Evolutionary conservation across 2,797 vertebrate species (phyloP), one percentile per base, ranked within the genome.

Genomic region (Tiaroga cobitis): DNA sequence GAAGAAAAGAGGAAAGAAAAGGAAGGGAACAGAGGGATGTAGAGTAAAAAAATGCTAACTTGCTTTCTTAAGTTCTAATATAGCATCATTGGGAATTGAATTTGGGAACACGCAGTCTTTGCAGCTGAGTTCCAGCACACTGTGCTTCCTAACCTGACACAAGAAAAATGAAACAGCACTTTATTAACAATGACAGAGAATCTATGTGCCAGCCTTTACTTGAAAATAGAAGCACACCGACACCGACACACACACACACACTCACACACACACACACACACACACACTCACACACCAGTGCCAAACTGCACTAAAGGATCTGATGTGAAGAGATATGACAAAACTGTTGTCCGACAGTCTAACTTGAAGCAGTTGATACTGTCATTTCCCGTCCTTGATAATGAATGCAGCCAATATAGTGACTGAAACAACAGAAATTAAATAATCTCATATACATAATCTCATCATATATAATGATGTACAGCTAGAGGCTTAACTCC

Each of bases 141-240:
- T 37, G 73, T 51, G 59, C 49, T 83, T 86, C 56, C 80, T 9
- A 84, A 86, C 43, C n/a, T 51, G 73, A 85, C 77, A 68, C 13
- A 2, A 49, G 76, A 41, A 78, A 41, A 84, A 85, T 32, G 34
- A 72, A 77, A 85, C n/a, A 65, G 51, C 75, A 78, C 87, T 78
- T 73, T 77, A 82, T 81, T 77, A 87, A 59, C 51, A 41, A 46
- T 85, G 83, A 80, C 75, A 70, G 74, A 68, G 83, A 84, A 84
- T 84, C 73, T 72, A 59, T 63, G 81, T 83, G 59, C 41, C 56
- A 65, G 26, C 19, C 69, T 84, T 69, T 56, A 51, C 73, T 76
- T 51, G 37, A 73, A 82, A 51, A 82, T 24, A 67, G 41, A 32
- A 41, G 11, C 80, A 56, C 9, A 13, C 63, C 4, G 37, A 56